phyloP scores from a whole-genome alignment of 1,140 invertebrate genomes.

The Cherax quadricarinatus region DNA sequence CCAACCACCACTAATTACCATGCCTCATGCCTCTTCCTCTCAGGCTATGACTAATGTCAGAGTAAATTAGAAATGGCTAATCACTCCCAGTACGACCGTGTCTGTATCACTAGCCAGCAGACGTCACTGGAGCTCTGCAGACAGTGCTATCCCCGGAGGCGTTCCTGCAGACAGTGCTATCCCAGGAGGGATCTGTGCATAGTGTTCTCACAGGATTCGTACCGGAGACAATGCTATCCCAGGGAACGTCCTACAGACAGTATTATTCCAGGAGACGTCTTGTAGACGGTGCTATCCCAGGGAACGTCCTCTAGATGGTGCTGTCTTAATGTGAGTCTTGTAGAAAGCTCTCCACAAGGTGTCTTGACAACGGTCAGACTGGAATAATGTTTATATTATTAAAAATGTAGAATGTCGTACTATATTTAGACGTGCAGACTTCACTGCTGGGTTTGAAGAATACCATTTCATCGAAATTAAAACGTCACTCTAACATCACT shows the following conservation, averaged over 20 bases:
- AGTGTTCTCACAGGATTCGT: background rate
- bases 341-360: no score
- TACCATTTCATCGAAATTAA: no score
- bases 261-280: no score
- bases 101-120: background rate
- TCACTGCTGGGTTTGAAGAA: no score
- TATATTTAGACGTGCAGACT: no score
- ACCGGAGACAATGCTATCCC: background rate
- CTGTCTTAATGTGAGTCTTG: no score
- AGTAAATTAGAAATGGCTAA: slow-evolving; percentile 42
- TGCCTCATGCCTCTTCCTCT: slow-evolving; percentile 18
- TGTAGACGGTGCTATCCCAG: no score
- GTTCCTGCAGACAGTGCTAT: background rate
- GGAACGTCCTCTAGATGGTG: no score
- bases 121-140: background rate
- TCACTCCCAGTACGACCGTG: background rate
- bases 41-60: slow-evolving; percentile 39
- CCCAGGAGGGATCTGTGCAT: background rate
- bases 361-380: no score
- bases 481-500: no score
- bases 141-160: background rate
- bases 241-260: background rate
- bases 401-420: no score
- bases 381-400: no score
- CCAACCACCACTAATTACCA: slow-evolving; percentile 23